Base-by-base conservation (phyloP, 92 coral and sea anemone genomes). In the Muricea muricata region DNA sequence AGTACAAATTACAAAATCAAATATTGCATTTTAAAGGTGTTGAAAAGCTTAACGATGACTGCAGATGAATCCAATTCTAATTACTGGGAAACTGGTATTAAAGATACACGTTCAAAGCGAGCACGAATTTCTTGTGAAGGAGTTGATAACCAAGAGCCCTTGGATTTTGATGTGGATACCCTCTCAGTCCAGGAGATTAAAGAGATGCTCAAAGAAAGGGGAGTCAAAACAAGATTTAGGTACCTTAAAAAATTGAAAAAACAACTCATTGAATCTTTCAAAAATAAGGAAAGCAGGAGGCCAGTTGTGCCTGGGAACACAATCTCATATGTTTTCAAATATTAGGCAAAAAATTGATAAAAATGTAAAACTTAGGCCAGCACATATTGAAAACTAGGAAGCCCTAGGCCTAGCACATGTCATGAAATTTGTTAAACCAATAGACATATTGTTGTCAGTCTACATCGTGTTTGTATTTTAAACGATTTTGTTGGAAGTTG, bases 41-140 rank as follows among this genome's bases (percentile, higher is more conserved):
- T 20, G 81, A 72, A 45, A 84, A 84, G 74, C 68, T 73, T 39
- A 84, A 55, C 39, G 81, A 84, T 30, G 87, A 72, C 37, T 84
- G 87, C 73, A 18, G 87, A 10, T 20, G 79, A 55, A 54, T 84
- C 47, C 87, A 32, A 74, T 28, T 11, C 2, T 46, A 23, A 41
- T 4, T 74, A 74, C 63, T 46, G 80, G 80, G 80, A 47, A 50
- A n/a, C 20, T 2, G 41, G 61, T 24, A 74, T 74, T 31, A 74
- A 74, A 32, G 80, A 74, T 23, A 48, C 20, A 23, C 28, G 80
- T 28, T 63, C 63, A 30, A 74, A 74, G 55, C 80, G 80, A 42
- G 35, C 15, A 7, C 80, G 80, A 6, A 24, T 74, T 46, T 74
- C 80, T 25, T n/a, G 63, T n/a, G 80, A 47, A 24, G 55, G 46